Conservation (phyloP, 1,140 invertebrate species). For the Cyclina sinensis region DNA sequence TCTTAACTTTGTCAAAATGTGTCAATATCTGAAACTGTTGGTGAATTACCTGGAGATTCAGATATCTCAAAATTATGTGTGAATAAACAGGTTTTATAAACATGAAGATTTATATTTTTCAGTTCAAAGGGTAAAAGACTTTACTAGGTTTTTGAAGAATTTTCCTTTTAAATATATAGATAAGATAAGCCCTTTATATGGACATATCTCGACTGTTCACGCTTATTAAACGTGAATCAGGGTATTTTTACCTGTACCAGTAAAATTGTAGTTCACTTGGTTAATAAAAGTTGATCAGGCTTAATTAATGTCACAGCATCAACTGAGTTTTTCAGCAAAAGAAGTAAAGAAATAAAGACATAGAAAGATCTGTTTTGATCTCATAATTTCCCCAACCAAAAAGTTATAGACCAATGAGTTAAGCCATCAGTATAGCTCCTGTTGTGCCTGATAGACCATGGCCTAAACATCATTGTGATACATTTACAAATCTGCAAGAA, state of each 20-base stretch:
- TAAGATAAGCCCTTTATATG: not conserved
- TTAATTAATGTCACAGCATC: too few species aligned
- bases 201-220: not conserved
- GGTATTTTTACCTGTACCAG: not conserved
- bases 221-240: not conserved
- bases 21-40: not conserved
- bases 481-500: too few species aligned
- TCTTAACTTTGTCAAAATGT: conserved; percentile 7
- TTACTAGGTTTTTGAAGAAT: not conserved
- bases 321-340: too few species aligned
- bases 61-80: not conserved
- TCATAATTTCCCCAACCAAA: too few species aligned
- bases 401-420: too few species aligned
- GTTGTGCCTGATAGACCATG: too few species aligned
- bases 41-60: not conserved
- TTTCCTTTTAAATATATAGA: not conserved
- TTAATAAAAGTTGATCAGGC: too few species aligned
- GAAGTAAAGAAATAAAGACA: too few species aligned
- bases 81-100: conserved; percentile 2
- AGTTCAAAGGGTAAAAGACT: conserved; percentile 2
- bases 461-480: too few species aligned
- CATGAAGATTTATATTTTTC: not conserved
- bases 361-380: too few species aligned
- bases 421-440: too few species aligned
- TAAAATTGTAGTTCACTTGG: too few species aligned